Base-by-base conservation (phyloP, 2,797 vertebrate genomes). In the Helostoma temminkii region DNA sequence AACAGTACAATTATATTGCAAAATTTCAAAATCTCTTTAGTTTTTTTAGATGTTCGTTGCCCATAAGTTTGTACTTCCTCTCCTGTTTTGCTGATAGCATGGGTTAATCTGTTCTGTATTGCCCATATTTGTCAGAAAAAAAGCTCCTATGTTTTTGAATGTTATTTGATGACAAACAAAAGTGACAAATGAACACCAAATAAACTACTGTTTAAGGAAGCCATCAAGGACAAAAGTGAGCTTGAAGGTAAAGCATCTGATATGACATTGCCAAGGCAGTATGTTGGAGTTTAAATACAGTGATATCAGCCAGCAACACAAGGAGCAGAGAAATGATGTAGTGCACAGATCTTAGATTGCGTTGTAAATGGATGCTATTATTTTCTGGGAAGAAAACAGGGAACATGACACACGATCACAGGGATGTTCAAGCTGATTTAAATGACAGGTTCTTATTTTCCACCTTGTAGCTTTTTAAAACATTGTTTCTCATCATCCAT, bases 111-210 rank as follows among this genome's bases (percentile, higher is more conserved):
- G 19, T 48, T 74, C 45, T 34, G 42, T 71, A 71, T 85, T 26
- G 19, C 34, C 41, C 46, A 64, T 65, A 84, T 88, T 79, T 82
- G 82, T 84, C 78, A 78, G 75, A 46, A 63, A 48, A 85, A 78
- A 64, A 48, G 61, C 19, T 45, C 22, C 25, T 39, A 57, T 72
- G 64, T 69, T 54, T 30, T 36, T 47, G 37, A 58, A 78, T 81
- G 79, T 83, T 53, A 75, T 81, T 71, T 83, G 76, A 85, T 76
- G 76, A 82, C 71, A 52, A 83, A 68, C 75, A 84, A 68, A 86
- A 86, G 73, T 83, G 81, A 90, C 84, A 79, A 85, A 87, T 81
- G 69, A 86, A 84, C 83, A 86, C 78, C 85, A 89, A 76, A 89
- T 82, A 82, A 80, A 85, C 86, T 83, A 79, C 70, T 69, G 75